These are phyloP conservation scores for Cerastis rubricosa DNA, from an alignment of 2,888 invertebrate species.

Conservation along the genomic window DNA sequence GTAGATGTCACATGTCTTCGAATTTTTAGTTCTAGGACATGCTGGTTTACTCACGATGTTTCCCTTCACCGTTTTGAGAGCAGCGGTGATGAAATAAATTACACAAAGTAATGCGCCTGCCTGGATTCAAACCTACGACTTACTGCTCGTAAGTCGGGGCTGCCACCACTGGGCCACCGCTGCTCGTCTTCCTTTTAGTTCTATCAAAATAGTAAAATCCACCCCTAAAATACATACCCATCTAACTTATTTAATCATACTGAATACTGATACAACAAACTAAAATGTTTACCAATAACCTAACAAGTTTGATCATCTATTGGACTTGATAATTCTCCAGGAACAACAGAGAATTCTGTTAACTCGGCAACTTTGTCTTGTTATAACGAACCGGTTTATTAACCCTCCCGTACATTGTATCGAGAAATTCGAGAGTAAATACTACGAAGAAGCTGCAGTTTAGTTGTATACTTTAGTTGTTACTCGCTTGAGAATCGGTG, in stretches of 20 bases:
- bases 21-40: too few relatives aligned
- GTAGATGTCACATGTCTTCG: too few relatives aligned
- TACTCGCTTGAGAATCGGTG: constrained; percentile 13
- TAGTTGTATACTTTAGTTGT: constrained; percentile 4
- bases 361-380: constrained; percentile 51
- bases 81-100: too few relatives aligned
- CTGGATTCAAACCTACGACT: too few relatives aligned
- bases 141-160: too few relatives aligned
- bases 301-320: constrained; percentile 46
- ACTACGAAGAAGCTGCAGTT: constrained; percentile 17
- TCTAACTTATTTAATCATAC: background rate
- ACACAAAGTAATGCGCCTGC: too few relatives aligned
- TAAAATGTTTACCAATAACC: constrained; percentile 54
- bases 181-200: too few relatives aligned
- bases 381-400: constrained; percentile 56
- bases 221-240: background rate
- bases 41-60: too few relatives aligned
- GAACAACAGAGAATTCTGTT: constrained; percentile 58
- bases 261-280: constrained; percentile 42
- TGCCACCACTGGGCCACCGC: too few relatives aligned
- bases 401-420: constrained; percentile 44
- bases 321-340: constrained; percentile 52
- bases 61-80: too few relatives aligned
- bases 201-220: background rate
- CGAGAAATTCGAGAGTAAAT: constrained; percentile 29